Conservation (phyloP, 2,113 vertebrate species). For the Athene cunicularia region DNA sequence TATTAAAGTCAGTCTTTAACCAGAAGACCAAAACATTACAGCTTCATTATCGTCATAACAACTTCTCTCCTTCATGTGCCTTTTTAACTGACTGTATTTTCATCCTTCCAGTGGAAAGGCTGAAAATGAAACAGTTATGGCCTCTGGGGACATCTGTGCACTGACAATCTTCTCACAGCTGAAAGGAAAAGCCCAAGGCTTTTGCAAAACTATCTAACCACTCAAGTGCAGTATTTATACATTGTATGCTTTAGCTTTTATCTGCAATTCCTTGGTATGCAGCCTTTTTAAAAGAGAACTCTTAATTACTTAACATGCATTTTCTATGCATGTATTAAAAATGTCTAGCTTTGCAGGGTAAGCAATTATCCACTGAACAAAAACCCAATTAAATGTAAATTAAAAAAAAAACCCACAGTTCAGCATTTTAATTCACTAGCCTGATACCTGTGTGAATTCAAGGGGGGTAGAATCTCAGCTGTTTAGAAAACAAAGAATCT, state of each 20-base stretch:
- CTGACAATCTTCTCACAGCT: slow-evolving; percentile 66
- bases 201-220: not conserved
- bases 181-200: slow-evolving; percentile 52
- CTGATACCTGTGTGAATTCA: slow-evolving; percentile 23
- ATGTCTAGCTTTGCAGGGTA: not conserved
- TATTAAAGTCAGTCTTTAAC: not conserved
- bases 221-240: not conserved
- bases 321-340: not conserved
- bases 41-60: not conserved
- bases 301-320: not conserved
- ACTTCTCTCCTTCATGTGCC: slow-evolving; percentile 4
- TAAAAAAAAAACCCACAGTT: not conserved
- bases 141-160: slow-evolving; percentile 41
- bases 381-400: not conserved
- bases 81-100: slow-evolving; percentile 54
- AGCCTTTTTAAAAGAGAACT: not conserved
- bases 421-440: slow-evolving; percentile 14
- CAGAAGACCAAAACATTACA: not conserved
- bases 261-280: not conserved
- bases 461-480: not conserved
- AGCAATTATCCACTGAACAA: not conserved
- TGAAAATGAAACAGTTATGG: slow-evolving; percentile 77
- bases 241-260: not conserved
- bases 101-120: slow-evolving; percentile 45
- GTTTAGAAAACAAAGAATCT: not conserved